These are phyloP conservation scores for Montipora foliosa DNA, from an alignment of 64 coral and sea anemone species.

Conservation along the genomic window DNA sequence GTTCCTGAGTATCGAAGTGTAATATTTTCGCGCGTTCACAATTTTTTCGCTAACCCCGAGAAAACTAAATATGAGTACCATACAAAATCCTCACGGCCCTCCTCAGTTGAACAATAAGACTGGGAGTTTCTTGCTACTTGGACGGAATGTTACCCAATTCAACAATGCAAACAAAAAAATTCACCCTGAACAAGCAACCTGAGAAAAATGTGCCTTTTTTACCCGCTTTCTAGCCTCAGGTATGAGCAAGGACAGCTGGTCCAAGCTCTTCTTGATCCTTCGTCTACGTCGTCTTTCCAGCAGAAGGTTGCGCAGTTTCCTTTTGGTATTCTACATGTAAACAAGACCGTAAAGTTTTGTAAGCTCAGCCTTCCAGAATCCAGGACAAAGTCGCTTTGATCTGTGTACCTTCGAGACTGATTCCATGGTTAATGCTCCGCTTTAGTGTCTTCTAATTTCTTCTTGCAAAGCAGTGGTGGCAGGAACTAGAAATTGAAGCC, in stretches of 20 bases:
- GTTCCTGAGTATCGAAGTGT: no score
- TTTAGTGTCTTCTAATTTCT: background rate
- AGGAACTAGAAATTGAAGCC: no score
- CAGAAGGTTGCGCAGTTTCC: background rate
- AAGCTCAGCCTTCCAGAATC: no score
- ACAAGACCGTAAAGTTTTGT: background rate
- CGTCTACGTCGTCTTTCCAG: background rate
- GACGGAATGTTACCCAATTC: background rate
- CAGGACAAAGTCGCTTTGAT: background rate
- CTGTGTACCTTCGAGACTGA: background rate
- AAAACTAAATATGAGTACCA: no score
- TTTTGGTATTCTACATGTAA: background rate
- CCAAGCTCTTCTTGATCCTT: slow-evolving; percentile 35
- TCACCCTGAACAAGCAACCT: background rate
- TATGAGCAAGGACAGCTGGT: background rate
- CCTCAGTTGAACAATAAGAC: no score
- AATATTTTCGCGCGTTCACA: no score
- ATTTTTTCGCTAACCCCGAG: no score
- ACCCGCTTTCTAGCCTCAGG: slow-evolving; percentile 33
- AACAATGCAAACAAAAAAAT: background rate
- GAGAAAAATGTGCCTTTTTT: background rate
- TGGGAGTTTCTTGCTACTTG: no score
- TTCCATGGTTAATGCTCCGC: background rate
- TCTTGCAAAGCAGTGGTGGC: background rate
- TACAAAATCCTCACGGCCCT: no score